phyloP scores from a whole-genome alignment of 1,140 invertebrate species.

The Drosophila saltans region DNA sequence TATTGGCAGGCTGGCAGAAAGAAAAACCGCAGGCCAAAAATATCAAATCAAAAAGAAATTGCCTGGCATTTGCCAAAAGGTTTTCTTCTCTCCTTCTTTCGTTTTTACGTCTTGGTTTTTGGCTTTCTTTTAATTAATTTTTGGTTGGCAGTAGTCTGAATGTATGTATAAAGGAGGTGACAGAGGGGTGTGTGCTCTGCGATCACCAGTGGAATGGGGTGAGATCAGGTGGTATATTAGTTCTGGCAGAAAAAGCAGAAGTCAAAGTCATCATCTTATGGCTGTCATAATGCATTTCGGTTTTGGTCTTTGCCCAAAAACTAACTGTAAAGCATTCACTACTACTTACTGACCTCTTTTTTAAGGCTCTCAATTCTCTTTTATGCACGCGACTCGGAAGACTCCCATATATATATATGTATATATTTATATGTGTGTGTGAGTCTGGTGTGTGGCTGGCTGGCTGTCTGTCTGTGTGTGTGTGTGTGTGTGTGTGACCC shows the following conservation, averaged over 20 bases:
- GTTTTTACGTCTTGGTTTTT: constrained; percentile 39
- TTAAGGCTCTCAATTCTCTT: constrained; percentile 71
- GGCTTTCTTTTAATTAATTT: constrained; percentile 81
- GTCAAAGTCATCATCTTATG: constrained; percentile 59
- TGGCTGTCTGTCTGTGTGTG: constrained; percentile 33
- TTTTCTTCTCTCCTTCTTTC: constrained; percentile 43
- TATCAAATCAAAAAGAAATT: constrained; percentile 80
- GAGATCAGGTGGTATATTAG: constrained; percentile 53
- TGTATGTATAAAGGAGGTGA: not conserved
- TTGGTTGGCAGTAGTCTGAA: constrained; percentile 13
- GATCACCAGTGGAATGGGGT: too few species aligned
- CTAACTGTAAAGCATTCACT: constrained; percentile 79
- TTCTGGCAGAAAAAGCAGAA: constrained; percentile 61
- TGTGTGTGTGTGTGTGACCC: constrained; percentile 70
- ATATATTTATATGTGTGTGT: too few species aligned
- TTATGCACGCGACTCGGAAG: constrained; percentile 68
- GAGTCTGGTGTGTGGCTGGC: too few species aligned
- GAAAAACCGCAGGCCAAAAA: constrained; percentile 43
- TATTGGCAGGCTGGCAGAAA: constrained; percentile 62
- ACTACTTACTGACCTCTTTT: constrained; percentile 72
- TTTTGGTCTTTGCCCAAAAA: constrained; percentile 68
- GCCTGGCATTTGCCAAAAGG: constrained; percentile 69
- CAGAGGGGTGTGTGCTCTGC: too few species aligned
- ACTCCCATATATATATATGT: not conserved
- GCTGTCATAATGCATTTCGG: constrained; percentile 73